Evolutionary conservation across 1,140 invertebrate genomes (phyloP), one percentile per base, ranked within the genome.

Genomic region (Bombyx mandarina): DNA sequence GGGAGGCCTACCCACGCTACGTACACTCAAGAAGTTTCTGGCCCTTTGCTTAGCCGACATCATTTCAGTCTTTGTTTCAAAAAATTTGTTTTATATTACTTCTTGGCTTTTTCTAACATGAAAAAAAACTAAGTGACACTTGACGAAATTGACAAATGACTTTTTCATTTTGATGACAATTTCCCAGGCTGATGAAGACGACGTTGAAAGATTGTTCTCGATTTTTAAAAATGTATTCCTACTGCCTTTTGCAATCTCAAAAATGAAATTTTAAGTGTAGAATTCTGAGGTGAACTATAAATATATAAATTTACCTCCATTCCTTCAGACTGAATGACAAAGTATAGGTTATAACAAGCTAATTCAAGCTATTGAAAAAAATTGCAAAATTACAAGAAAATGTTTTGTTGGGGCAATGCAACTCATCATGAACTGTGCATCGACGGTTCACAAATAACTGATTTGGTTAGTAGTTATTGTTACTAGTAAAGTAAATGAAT

Each of bases 321-420:
- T 57, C 43, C 48, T 52, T 56, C 55, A 18, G 12, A 18, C 12
- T 18, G 12, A 18, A 18, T 18, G 12, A 18, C 12, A 61, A 52
- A 57, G 50, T 61, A 52, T 51, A 53, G 55, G 55, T 51, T 53
- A 54, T 51, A 56, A 7, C n/a, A 58, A 59, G 56, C n/a, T n/a
- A 44, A 64, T 66, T 58, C n/a, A 58, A 59, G 56, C n/a, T n/a
- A 44, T 66, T 66, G 60, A 77, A 73, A 76, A 74, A 69, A 68
- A 60, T 58, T 58, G 55, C 70, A 60, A 71, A 74, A 64, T 65
- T 66, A 62, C 46, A 64, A 67, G n/a, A 80, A 76, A 77, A 86
- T 86, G 83, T 86, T 83, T 83, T 86, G 83, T 69, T 86, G 83
- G 83, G 83, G 83, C 60, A 86, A 86, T 77, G 75, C 78, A 64